Percentiles rank a stretch among this genome's conserved stretches.
Conservation (phyloP, 2,113 vertebrate genomes). For the Chaetura pelagica region DNA sequence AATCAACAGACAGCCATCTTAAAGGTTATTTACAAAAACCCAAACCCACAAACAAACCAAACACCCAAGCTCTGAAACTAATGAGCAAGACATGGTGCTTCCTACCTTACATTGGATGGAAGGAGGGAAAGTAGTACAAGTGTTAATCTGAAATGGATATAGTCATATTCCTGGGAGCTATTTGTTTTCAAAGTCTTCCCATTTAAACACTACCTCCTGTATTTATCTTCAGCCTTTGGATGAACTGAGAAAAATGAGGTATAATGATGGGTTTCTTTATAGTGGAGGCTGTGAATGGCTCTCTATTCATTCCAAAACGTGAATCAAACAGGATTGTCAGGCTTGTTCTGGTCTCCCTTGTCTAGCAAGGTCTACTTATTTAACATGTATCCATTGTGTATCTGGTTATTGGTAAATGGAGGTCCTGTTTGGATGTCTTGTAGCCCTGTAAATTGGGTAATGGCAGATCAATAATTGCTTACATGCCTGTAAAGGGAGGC, state of each 20-base stretch:
- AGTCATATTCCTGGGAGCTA: neutral
- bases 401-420: neutral
- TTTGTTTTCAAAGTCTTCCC: neutral
- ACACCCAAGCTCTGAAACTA: neutral
- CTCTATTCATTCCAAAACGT: neutral
- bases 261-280: conserved; percentile 43
- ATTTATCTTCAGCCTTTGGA: neutral
- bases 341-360: neutral
- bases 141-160: neutral
- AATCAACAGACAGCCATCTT: conserved; percentile 56
- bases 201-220: neutral
- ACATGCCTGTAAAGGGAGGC: neutral
- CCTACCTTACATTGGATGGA: neutral
- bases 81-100: neutral
- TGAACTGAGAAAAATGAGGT: neutral
- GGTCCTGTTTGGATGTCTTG: neutral
- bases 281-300: neutral
- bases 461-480: neutral
- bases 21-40: conserved; percentile 53
- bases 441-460: neutral
- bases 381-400: neutral
- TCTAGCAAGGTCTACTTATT: neutral
- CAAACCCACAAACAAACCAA: neutral
- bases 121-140: neutral
- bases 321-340: neutral